phyloP scores from a whole-genome alignment of 1,140 invertebrate genomes.

The Drosophila kurseongensis region DNA sequence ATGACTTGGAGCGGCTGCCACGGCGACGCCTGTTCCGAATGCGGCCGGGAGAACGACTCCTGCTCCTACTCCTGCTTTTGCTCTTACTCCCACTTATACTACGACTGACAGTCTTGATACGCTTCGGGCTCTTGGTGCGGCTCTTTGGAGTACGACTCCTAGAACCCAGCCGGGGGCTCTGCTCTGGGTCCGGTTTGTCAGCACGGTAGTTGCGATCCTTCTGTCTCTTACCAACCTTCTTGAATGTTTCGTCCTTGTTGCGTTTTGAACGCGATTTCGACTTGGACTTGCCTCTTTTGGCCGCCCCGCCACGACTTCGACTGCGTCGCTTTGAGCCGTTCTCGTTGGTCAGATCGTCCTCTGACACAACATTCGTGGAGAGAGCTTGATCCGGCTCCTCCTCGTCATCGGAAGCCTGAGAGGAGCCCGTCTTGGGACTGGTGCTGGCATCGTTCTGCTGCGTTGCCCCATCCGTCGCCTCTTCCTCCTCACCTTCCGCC shows the following conservation, averaged over 20 bases:
- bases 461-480: not conserved
- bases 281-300: constrained; percentile 21
- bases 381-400: constrained; percentile 85
- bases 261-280: constrained; percentile 65
- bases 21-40: constrained; percentile 47
- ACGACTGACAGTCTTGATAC: constrained; percentile 21
- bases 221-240: constrained; percentile 91
- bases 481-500: constrained; percentile 56
- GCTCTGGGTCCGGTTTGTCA: constrained; percentile 82
- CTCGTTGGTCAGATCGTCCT: constrained; percentile 86
- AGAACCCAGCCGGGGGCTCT: constrained; percentile 1
- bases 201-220: constrained; percentile 94
- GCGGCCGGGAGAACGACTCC: constrained; percentile 41
- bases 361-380: constrained; percentile 90
- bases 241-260: constrained; percentile 87
- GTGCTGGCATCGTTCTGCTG: constrained; percentile 3
- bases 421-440: constrained; percentile 14
- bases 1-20: constrained; percentile 59
- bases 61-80: constrained; percentile 22
- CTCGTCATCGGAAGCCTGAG: constrained; percentile 12
- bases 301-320: constrained; percentile 33
- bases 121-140: constrained; percentile 12
- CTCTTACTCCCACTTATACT: constrained; percentile 18
- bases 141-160: constrained; percentile 12
- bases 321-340: constrained; percentile 63